Evolutionary conservation across 2,797 vertebrate species (phyloP), one percentile per base, ranked within the genome.

Genomic region (Oreochromis grahami): DNA sequence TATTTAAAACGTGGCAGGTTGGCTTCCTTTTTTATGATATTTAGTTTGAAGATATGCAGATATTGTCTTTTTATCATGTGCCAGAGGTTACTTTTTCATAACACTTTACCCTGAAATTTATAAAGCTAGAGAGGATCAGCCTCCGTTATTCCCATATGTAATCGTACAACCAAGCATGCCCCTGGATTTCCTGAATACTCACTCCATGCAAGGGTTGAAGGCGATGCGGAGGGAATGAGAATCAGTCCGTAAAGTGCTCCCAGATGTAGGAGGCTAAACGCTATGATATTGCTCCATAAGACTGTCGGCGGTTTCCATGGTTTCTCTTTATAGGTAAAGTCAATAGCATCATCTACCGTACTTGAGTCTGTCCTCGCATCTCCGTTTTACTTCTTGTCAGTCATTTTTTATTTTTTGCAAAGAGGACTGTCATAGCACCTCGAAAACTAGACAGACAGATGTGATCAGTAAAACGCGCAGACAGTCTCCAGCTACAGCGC

Each of bases 201-300:
- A 99, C 98, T 91, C 97, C 97, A 98, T 3, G 91, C 84, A 13
- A 96, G 81, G 38, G 98, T 99, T 86, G 93, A 87, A 3, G 70
- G 17, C 81, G 96, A 97, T 34, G 96, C 95, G 50, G 88, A 93
- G 38, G 98, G 97, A 78, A 98, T 2, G 80, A 98, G 68, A 0
- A 0, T 2, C 70, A 98, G 19, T 2, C 96, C 97, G 0, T 98
- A 96, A 3, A 98, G 3, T 43, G 95, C 97, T 34, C 94, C 96
- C 10, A 92, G 0, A 82, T 99, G 98, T 68, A 99, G 93, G 21
- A 98, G n/a, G 45, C 17, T 10, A 98, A 99, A 99, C 77, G 97
- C 88, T 56, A 98, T 92, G 89, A 99, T 97, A 88, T 99, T 99
- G 92, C 97, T 97, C 98, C 98, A 99, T 63, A 98, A 96, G n/a